Percentiles rank a stretch among this genome's conserved stretches.
These are phyloP conservation scores for Sitophilus oryzae DNA, from an alignment of 1,140 invertebrate species.

Conservation along the genomic window DNA sequence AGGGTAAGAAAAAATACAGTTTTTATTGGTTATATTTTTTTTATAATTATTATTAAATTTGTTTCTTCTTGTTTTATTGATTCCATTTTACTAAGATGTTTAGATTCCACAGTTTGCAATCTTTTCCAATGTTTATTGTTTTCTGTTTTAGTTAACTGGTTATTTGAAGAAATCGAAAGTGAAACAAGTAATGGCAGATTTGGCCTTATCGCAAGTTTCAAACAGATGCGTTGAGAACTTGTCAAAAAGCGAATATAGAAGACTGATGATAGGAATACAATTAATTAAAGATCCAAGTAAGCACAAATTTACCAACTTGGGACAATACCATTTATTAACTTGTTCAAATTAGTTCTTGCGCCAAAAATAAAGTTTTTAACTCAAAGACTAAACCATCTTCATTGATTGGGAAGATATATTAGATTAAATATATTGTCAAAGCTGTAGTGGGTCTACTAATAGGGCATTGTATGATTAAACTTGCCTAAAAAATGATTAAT, in stretches of 20 bases:
- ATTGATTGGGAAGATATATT: too few relatives aligned
- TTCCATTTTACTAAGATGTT: not conserved
- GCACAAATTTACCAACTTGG: not conserved
- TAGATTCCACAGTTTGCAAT: not conserved
- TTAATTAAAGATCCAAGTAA: slow-evolving; percentile 79
- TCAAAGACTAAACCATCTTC: too few relatives aligned
- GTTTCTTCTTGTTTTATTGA: not conserved
- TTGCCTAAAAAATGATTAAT: too few relatives aligned
- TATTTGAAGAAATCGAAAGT: slow-evolving; percentile 69
- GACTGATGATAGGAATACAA: slow-evolving; percentile 80
- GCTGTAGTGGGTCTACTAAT: too few relatives aligned
- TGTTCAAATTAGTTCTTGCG: too few relatives aligned
- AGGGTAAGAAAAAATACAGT: slow-evolving; percentile 49
- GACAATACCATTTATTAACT: too few relatives aligned
- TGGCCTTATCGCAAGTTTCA: slow-evolving; percentile 80
- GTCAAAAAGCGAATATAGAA: slow-evolving; percentile 74
- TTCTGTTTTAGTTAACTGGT: slow-evolving; percentile 53
- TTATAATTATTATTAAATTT: slow-evolving; percentile 1
- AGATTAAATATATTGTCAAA: too few relatives aligned
- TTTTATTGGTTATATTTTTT: not conserved
- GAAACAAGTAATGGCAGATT: slow-evolving; percentile 80
- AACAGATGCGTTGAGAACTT: slow-evolving; percentile 73
- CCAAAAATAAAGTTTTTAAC: too few relatives aligned
- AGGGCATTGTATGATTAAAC: too few relatives aligned
- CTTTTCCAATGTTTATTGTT: not conserved